Evolutionary conservation across 2,113 vertebrate genomes (phyloP).

Genomic region (Elephantulus edwardii): DNA sequence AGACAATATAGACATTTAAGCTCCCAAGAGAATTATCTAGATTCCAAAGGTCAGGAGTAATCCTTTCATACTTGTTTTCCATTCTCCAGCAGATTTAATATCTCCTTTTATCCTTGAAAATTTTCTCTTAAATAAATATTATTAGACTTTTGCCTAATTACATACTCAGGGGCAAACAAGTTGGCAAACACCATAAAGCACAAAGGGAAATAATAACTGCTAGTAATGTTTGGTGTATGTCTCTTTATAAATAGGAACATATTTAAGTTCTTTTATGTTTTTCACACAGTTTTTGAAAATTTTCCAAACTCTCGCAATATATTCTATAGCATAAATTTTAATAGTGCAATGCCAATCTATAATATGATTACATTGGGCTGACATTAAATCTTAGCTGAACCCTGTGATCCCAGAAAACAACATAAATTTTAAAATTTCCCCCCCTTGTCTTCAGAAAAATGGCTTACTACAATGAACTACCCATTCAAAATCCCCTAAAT

Average conservation of each 20-base stretch:
- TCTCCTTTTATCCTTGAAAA: constrained; percentile 1
- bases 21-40: neutral
- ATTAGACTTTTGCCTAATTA: neutral
- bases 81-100: neutral
- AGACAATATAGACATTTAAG: neutral
- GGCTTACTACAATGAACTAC: neutral
- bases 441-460: neutral
- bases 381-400: neutral
- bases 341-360: neutral
- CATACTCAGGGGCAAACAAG: neutral
- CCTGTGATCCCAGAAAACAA: neutral
- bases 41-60: neutral
- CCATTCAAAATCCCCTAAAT: neutral
- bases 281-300: neutral
- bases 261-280: neutral
- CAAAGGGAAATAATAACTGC: neutral
- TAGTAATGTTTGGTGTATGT: neutral
- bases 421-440: neutral
- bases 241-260: neutral
- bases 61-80: neutral
- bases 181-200: neutral
- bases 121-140: constrained; percentile 6
- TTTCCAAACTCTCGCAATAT: neutral
- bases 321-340: neutral
- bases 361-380: neutral